Conservation (phyloP, 2,888 invertebrate genomes). For the Zygogramma bicolorata region DNA sequence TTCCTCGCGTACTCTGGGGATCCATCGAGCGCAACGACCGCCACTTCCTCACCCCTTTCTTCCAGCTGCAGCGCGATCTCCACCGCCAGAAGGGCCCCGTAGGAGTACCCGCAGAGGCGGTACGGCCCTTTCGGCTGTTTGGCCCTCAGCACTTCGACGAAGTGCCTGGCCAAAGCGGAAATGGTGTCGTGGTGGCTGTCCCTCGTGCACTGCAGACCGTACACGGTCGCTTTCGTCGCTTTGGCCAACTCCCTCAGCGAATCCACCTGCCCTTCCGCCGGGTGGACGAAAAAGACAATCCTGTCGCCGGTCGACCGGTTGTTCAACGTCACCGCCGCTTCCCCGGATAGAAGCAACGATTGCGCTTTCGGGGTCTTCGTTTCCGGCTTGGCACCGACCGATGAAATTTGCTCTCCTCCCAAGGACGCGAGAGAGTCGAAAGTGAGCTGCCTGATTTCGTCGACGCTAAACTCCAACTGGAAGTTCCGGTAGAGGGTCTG, state of each 20-base stretch:
- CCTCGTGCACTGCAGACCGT: constrained; percentile 42
- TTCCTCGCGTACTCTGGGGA: constrained; percentile 32
- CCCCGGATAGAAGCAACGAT: constrained; percentile 21
- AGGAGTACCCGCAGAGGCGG: constrained; percentile 45
- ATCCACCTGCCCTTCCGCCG: constrained; percentile 42
- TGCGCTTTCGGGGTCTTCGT: neutral
- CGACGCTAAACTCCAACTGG: constrained; percentile 34
- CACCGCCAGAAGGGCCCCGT: constrained; percentile 38
- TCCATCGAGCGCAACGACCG: constrained; percentile 40
- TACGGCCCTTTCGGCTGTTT: constrained; percentile 43
- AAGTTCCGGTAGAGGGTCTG: constrained; percentile 44
- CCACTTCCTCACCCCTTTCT: constrained; percentile 33
- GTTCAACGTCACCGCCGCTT: constrained; percentile 29
- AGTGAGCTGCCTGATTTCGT: constrained; percentile 44
- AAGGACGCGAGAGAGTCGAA: constrained; percentile 14
- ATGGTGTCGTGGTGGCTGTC: constrained; percentile 34
- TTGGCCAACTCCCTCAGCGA: constrained; percentile 33
- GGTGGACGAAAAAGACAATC: constrained; percentile 43
- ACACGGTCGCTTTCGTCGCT: constrained; percentile 34
- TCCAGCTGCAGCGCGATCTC: constrained; percentile 43
- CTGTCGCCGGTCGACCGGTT: constrained; percentile 4
- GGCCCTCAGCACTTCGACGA: constrained; percentile 24
- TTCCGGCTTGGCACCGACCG: neutral
- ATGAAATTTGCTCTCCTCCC: neutral
- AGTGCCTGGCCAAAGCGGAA: constrained; percentile 28